Evolutionary conservation across 2,888 invertebrate genomes (phyloP).

Genomic region (Poecilobothrus nobilitatus): DNA sequence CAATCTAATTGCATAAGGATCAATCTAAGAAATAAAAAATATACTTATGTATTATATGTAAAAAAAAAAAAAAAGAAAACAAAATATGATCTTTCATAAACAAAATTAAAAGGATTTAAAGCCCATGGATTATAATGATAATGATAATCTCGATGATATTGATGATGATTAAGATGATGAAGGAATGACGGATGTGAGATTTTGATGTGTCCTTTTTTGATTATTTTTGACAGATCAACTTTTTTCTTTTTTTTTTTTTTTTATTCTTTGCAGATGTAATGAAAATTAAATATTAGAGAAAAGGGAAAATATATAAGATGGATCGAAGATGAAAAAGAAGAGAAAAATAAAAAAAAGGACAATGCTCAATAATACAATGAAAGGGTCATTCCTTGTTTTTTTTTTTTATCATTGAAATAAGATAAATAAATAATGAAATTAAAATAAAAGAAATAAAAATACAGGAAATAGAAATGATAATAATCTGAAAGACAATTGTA

Average conservation of each 20-base stretch:
- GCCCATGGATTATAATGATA: too few relatives aligned
- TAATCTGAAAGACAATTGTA: neutral
- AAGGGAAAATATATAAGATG: too few relatives aligned
- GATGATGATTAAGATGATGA: neutral
- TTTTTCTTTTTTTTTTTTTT: too few relatives aligned
- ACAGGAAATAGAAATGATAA: slow-evolving; percentile 1
- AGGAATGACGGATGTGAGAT: slow-evolving; percentile 27
- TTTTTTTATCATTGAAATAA: too few relatives aligned
- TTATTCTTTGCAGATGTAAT: too few relatives aligned
- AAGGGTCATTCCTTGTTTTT: neutral
- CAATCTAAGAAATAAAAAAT: neutral
- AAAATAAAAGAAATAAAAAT: neutral
- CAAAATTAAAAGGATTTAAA: too few relatives aligned
- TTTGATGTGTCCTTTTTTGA: slow-evolving; percentile 28
- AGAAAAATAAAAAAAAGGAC: neutral
- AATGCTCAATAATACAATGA: neutral
- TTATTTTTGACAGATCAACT: slow-evolving; percentile 27
- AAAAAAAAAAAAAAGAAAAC: too few relatives aligned
- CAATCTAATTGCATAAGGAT: slow-evolving; percentile 24
- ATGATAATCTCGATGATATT: neutral
- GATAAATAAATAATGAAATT: neutral
- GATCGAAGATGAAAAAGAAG: neutral
- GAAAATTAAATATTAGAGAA: too few relatives aligned
- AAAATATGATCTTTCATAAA: too few relatives aligned
- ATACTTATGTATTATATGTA: too few relatives aligned